Evolutionary conservation across 2,888 invertebrate species (phyloP).

Genomic region (Ophraella communa): DNA sequence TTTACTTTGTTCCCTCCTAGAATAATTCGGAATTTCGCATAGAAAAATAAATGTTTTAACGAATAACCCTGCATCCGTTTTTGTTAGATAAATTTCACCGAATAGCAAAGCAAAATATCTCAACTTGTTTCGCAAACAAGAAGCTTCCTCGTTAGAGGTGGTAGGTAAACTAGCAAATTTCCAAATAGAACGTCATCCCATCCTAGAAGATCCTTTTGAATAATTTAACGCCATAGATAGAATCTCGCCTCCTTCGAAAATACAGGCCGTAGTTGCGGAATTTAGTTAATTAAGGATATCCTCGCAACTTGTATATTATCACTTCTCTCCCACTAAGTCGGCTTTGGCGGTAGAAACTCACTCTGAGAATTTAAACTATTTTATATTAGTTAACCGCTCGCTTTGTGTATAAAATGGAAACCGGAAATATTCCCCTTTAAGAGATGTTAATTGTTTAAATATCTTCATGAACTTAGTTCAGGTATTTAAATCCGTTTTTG

Average conservation of each 20-base stretch:
- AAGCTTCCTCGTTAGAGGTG: too few species aligned
- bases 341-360: conserved; percentile 5
- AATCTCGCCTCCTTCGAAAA: background rate
- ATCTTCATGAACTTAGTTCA: background rate
- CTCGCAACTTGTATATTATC: conserved; percentile 10
- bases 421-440: too few species aligned
- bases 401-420: background rate
- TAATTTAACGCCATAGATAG: background rate
- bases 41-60: too few species aligned
- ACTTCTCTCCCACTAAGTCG: too few species aligned
- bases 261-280: background rate
- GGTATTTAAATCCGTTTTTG: too few species aligned
- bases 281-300: conserved; percentile 21
- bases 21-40: too few species aligned
- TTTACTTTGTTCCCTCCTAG: too few species aligned
- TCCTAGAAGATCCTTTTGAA: background rate
- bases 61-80: too few species aligned
- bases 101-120: too few species aligned
- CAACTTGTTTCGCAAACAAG: too few species aligned
- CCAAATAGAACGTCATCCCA: background rate
- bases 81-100: too few species aligned
- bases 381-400: background rate
- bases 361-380: conserved; percentile 13
- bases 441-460: background rate
- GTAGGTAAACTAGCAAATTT: too few species aligned